Evolutionary conservation across 2,113 vertebrate species (phyloP), one percentile per base, ranked within the genome.

Genomic region (Zeus faber): DNA sequence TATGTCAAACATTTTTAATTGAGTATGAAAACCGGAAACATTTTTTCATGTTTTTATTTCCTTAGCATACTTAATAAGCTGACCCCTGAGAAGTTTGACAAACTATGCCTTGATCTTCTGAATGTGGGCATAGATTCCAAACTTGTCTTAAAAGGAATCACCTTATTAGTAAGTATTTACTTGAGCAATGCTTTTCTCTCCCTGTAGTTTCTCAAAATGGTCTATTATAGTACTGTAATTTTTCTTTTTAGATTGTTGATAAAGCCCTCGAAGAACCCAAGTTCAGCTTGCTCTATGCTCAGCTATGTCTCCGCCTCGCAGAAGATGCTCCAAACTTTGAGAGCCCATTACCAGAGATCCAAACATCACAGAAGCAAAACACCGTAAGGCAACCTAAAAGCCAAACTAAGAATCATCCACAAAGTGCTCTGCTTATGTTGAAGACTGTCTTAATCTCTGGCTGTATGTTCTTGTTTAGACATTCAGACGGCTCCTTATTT

Each of bases 301-400:
- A 98, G 85, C 93, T 99, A 95, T 99, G 97, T 95, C 94, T 93
- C 90, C 96, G 96, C 81, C 89, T 99, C 91, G 91, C 96, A 89
- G 95, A 99, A 89, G 97, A 99, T 91, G 96, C 95, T 91, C 97
- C 97, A 81, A 98, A 99, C 89, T 99, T 99, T 99, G 97, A 99
- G 88, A 93, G 90, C 80, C 92, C 93, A 84, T 78, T 92, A 86
- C 74, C 91, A 85, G 96, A 99, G 89, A 93, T 88, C 91, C 93
- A 87, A 79, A 82, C 91, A 88, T 86, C 92, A 83, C 93, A 94
- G 89, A 99, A 99, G 91, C 95, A 98, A 85, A 98, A 93, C 89
- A 97, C 92, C 89, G 97, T 99, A 83, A 91, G 93, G 1, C 2
- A 8, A 7, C 18, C 21, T 21, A 44, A 6, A 1, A 6, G 14